Evolutionary conservation across 2,888 invertebrate species (phyloP).

Genomic region (Acleris holmiana): DNA sequence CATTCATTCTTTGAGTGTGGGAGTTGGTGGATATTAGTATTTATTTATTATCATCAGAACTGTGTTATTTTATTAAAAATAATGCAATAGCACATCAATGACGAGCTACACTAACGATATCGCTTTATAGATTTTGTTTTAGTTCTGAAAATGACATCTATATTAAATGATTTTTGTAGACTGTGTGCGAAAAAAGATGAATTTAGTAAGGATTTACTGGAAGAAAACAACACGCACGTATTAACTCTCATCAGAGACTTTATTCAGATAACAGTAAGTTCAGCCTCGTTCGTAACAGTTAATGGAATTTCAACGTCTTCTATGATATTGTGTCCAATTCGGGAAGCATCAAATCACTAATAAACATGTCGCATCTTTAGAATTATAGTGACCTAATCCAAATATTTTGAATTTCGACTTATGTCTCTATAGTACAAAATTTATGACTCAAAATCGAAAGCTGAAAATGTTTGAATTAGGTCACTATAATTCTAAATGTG

Average conservation of each 20-base stretch:
- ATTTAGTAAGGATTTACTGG: slow-evolving; percentile 71
- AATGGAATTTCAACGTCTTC: no score
- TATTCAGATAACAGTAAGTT: slow-evolving; percentile 68
- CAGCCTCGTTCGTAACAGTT: no score
- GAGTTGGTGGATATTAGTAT: background rate
- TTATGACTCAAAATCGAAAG: no score
- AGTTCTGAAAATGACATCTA: slow-evolving; percentile 21
- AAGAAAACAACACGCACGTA: slow-evolving; percentile 66
- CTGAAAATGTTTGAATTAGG: no score
- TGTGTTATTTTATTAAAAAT: slow-evolving; percentile 4
- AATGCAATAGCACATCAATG: background rate
- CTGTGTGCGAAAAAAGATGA: slow-evolving; percentile 72
- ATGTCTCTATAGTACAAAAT: no score
- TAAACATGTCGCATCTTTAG: no score
- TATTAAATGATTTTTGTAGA: slow-evolving; percentile 69
- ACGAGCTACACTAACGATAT: background rate
- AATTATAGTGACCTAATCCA: no score
- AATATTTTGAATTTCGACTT: no score
- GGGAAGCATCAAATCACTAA: background rate
- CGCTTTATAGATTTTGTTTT: background rate
- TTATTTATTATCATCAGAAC: slow-evolving; percentile 11
- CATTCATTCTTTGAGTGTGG: no score
- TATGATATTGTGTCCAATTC: no score
- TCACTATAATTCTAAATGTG: no score
- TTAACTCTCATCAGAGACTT: slow-evolving; percentile 70